Evolutionary conservation across 2,888 invertebrate species (phyloP).

Genomic region (Rhaphigaster nebulosa): DNA sequence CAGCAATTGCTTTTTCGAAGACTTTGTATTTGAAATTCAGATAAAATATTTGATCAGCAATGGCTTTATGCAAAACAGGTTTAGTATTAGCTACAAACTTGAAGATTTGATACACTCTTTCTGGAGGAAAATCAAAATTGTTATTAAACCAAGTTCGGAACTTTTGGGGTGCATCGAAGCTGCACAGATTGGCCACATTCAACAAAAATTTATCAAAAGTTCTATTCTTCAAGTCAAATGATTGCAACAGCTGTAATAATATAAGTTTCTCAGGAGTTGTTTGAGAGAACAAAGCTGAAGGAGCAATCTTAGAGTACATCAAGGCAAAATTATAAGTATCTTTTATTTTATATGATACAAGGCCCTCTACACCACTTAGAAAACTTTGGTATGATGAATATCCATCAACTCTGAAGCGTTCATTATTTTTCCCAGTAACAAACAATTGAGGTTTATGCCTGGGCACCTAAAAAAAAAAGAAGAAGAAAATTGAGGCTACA

Average conservation of each 20-base stretch:
- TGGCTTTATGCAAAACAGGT: not conserved
- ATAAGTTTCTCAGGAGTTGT: constrained; percentile 32
- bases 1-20: constrained; percentile 5
- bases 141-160: constrained; percentile 5
- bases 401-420: constrained; percentile 5
- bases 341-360: not conserved
- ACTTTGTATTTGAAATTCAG: constrained; percentile 48
- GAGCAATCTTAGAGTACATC: not conserved
- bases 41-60: constrained; percentile 35
- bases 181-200: not conserved
- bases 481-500: not conserved
- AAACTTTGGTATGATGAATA: constrained; percentile 20
- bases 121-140: constrained; percentile 24
- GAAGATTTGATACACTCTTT: not conserved
- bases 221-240: constrained; percentile 13
- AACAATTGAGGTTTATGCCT: not conserved
- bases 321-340: constrained; percentile 21
- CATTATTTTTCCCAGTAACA: constrained; percentile 29
- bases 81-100: constrained; percentile 16
- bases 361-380: not conserved
- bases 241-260: not conserved
- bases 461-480: not conserved
- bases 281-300: not conserved
- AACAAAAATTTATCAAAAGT: constrained; percentile 20
- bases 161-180: not conserved